These are phyloP conservation scores for Apotomis betuletana DNA, from an alignment of 2,888 invertebrate genomes.

Conservation along the genomic window DNA sequence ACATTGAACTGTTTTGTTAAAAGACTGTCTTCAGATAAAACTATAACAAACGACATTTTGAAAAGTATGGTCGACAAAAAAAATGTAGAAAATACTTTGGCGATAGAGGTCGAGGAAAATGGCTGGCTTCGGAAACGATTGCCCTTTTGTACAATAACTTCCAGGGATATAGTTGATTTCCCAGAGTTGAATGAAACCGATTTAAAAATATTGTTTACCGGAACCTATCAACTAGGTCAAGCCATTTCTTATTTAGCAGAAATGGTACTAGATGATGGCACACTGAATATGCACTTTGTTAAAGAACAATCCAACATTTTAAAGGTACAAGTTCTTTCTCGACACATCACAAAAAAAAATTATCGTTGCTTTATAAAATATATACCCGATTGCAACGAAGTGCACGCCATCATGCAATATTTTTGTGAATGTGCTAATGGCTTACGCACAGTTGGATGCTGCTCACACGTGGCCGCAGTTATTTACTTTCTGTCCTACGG, in stretches of 20 bases:
- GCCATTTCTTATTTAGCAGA: conserved; percentile 22
- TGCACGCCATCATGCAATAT: conserved; percentile 21
- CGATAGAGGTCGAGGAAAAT: conserved; percentile 14
- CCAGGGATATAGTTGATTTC: conserved; percentile 22
- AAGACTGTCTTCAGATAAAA: conserved; percentile 19
- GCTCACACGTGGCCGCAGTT: conserved; percentile 22
- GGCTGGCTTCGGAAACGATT: conserved; percentile 20
- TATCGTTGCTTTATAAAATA: conserved; percentile 25
- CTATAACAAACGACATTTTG: conserved; percentile 22
- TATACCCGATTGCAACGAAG: conserved; percentile 22
- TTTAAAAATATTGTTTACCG: conserved; percentile 16
- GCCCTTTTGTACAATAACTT: conserved; percentile 18
- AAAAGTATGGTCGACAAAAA: conserved; percentile 16
- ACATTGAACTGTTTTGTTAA: conserved; percentile 24
- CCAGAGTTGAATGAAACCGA: conserved; percentile 20
- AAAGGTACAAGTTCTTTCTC: conserved; percentile 17
- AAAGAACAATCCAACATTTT: conserved; percentile 19
- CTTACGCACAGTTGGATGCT: conserved; percentile 22
- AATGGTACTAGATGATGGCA: conserved; percentile 19
- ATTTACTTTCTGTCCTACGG: conserved; percentile 22
- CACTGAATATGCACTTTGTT: conserved; percentile 11
- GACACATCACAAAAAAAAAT: conserved; percentile 21
- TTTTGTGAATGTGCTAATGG: conserved; percentile 25
- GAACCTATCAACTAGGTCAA: conserved; percentile 17
- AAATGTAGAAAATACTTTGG: conserved; percentile 17